These are phyloP conservation scores for Zoanthus sociatus DNA, from an alignment of 92 coral and sea anemone genomes.

Conservation along the genomic window DNA sequence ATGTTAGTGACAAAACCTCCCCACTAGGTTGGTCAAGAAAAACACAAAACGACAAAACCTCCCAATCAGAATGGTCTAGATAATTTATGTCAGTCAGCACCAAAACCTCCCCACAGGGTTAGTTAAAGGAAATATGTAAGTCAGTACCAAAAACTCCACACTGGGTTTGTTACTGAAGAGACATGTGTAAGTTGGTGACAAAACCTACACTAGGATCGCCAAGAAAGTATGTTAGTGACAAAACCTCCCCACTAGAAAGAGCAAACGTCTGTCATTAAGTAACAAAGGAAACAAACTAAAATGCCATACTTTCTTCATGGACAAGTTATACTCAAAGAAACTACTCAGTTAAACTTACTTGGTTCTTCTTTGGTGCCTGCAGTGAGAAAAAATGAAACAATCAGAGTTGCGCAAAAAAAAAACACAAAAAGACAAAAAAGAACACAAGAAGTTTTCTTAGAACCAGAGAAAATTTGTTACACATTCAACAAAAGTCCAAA, in stretches of 20 bases:
- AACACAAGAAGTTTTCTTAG: neutral
- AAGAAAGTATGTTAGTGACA: neutral
- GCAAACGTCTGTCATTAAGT: neutral
- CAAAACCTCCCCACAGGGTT: conserved; percentile 45
- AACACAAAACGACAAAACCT: conserved; percentile 70
- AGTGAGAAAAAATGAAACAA: neutral
- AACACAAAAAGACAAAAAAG: neutral
- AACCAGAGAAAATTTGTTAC: too few species aligned
- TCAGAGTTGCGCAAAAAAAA: neutral
- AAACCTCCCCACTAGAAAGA: too few species aligned
- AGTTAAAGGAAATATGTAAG: neutral
- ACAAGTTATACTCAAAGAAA: too few species aligned
- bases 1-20: neutral
- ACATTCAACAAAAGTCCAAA: neutral
- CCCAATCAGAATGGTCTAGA: conserved; percentile 58
- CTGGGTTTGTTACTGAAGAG: conserved; percentile 52
- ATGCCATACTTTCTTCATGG: neutral
- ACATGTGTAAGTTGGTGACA: conserved; percentile 94
- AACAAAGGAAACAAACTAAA: neutral
- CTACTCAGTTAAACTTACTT: conserved; percentile 1
- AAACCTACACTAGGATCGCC: conserved; percentile 66
- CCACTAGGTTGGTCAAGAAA: neutral
- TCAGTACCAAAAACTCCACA: conserved; percentile 8
- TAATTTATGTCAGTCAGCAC: neutral
- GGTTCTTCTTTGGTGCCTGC: conserved; percentile 42